Percentiles rank a stretch among this genome's conserved stretches.
These are phyloP conservation scores for Pipa parva DNA, from an alignment of 2,113 vertebrate species.

Conservation along the genomic window DNA sequence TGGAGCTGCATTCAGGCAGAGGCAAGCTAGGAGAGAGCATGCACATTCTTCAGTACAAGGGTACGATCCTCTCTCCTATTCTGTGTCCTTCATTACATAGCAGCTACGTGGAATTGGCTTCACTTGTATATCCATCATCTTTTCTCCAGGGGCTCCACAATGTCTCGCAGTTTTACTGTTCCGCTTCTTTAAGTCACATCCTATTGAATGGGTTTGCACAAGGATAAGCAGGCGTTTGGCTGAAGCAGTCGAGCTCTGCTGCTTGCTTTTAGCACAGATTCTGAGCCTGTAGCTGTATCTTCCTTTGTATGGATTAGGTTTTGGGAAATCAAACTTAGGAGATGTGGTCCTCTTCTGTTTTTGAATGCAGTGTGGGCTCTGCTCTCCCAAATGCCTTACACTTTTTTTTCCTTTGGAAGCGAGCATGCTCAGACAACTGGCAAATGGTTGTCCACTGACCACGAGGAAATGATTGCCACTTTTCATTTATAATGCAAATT, in stretches of 20 bases:
- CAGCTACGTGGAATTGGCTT: conserved; percentile 46
- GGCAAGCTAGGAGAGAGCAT: conserved; percentile 31
- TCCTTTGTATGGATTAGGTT: conserved; percentile 39
- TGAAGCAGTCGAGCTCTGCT: conserved; percentile 52
- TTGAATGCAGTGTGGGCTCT: conserved; percentile 48
- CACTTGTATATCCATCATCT: conserved; percentile 48
- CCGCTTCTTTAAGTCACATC: conserved; percentile 60
- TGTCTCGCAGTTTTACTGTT: conserved; percentile 56
- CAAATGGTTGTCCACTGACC: conserved; percentile 77
- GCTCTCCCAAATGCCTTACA: conserved; percentile 36
- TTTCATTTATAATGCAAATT: conserved; percentile 95
- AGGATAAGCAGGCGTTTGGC: conserved; percentile 47
- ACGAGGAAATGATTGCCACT: conserved; percentile 76
- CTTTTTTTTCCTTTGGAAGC: conserved; percentile 59
- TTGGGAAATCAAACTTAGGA: conserved; percentile 60
- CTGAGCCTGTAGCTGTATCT: conserved; percentile 48
- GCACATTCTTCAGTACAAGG: conserved; percentile 54
- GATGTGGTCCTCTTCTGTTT: conserved; percentile 55
- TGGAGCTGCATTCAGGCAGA: conserved; percentile 57
- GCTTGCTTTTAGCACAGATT: conserved; percentile 42
- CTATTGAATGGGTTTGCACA: conserved; percentile 49
- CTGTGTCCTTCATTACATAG: conserved; percentile 49
- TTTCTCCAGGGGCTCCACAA: conserved; percentile 55
- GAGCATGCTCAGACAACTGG: conserved; percentile 77
- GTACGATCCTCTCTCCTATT: conserved; percentile 19